Percentiles rank a stretch among this genome's conserved stretches.
Evolutionary conservation across 2,888 invertebrate genomes (phyloP).

Genomic region (Drosophila stalkeri): DNA sequence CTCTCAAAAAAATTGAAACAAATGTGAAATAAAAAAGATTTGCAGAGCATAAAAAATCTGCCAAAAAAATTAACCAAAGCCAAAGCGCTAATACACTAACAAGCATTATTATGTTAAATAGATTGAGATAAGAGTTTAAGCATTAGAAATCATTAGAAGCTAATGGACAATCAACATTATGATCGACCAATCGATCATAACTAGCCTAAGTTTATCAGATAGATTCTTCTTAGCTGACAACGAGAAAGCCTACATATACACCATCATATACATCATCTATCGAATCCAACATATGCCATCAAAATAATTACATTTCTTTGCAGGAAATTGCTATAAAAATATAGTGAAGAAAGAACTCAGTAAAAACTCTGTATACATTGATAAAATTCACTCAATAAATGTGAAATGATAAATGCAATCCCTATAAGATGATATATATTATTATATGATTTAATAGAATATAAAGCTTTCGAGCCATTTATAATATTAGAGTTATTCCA

Average conservation of each 20-base stretch:
- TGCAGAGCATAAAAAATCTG: slow-evolving; percentile 11
- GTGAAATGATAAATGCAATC: not conserved
- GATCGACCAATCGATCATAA: not conserved
- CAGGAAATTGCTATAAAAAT: no score
- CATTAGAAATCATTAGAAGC: slow-evolving; percentile 5
- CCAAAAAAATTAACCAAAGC: slow-evolving; percentile 20
- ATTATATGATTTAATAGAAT: no score
- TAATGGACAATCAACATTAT: no score
- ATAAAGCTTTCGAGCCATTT: no score
- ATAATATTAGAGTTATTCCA: no score
- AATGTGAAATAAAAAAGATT: slow-evolving; percentile 29
- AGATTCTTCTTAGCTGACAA: not conserved
- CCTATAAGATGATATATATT: not conserved
- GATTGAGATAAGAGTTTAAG: slow-evolving; percentile 1
- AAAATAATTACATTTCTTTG: no score
- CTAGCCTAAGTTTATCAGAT: not conserved
- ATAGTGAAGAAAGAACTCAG: no score
- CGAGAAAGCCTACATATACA: not conserved
- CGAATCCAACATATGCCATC: no score
- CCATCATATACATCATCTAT: not conserved
- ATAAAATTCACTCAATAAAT: no score
- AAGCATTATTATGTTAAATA: slow-evolving; percentile 13
- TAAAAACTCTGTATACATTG: no score
- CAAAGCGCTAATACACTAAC: slow-evolving; percentile 19
- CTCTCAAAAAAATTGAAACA: slow-evolving; percentile 8